Evolutionary conservation across 2,113 vertebrate genomes (phyloP).

Genomic region (human (Homo sapiens)): DNA sequence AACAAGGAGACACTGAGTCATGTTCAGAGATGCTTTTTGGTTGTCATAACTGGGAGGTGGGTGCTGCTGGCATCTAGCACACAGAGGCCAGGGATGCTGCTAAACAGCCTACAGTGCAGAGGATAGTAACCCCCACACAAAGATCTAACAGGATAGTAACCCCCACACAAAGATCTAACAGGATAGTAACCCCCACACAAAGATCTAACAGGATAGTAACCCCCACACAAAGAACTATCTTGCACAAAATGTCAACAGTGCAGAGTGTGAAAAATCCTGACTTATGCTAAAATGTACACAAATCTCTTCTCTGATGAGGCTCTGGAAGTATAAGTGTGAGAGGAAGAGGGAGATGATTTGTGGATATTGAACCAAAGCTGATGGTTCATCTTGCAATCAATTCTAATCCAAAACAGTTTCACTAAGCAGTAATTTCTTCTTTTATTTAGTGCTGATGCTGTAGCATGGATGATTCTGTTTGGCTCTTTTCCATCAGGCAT

Average conservation of each 20-base stretch:
- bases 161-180: neutral
- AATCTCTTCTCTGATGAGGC: neutral
- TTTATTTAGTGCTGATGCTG: neutral
- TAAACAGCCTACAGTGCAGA: neutral
- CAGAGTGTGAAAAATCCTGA: neutral
- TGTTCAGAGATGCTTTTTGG: neutral
- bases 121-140: no score
- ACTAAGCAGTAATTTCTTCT: neutral
- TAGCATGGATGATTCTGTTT: neutral
- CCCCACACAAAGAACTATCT: neutral
- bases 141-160: neutral
- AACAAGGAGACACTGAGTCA: neutral
- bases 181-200: no score
- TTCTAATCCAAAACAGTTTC: neutral
- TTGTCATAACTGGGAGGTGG: neutral
- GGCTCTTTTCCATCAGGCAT: neutral
- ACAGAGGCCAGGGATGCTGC: neutral
- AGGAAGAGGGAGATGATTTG: neutral
- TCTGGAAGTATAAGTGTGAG: neutral
- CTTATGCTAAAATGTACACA: neutral
- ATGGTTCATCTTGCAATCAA: neutral
- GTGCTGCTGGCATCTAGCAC: neutral
- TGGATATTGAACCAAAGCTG: neutral
- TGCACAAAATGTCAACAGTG: neutral
- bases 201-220: neutral